These are phyloP conservation scores for Megalopta genalis DNA, from an alignment of 1,140 invertebrate species.

Conservation along the genomic window DNA sequence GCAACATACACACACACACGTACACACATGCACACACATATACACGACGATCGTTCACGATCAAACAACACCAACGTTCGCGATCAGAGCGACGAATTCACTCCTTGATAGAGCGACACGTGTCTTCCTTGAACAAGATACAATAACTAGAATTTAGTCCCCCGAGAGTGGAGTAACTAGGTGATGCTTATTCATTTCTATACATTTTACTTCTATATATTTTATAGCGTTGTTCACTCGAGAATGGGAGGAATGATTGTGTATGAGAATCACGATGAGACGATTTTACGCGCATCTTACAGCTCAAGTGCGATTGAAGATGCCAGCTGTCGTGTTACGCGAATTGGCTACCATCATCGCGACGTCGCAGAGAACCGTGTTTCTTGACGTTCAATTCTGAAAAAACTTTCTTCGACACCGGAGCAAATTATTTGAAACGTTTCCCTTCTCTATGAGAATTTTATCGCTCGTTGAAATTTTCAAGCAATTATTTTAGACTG, in stretches of 20 bases:
- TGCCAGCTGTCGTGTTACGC: not conserved
- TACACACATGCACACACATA: too few species aligned
- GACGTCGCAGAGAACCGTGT: not conserved
- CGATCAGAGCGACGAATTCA: conserved; percentile 27
- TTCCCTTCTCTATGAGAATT: too few species aligned
- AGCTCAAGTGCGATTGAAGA: conserved; percentile 1
- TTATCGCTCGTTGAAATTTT: too few species aligned
- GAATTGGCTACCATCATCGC: not conserved
- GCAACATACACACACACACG: not conserved
- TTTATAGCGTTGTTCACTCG: conserved; percentile 41
- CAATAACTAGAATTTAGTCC: conserved; percentile 62
- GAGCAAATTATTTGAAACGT: too few species aligned
- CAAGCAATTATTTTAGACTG: too few species aligned
- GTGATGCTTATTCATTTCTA: conserved; percentile 40
- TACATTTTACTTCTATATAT: conserved; percentile 44
- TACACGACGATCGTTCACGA: not conserved
- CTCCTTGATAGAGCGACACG: conserved; percentile 47
- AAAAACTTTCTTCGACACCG: not conserved
- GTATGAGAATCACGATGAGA: conserved; percentile 29
- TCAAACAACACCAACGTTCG: not conserved
- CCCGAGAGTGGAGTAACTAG: conserved; percentile 31
- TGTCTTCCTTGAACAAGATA: conserved; percentile 62
- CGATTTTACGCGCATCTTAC: conserved; percentile 9
- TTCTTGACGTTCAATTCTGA: not conserved
- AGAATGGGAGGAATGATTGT: conserved; percentile 19